Evolutionary conservation across 2,113 vertebrate genomes (phyloP), one percentile per base, ranked within the genome.

Genomic region (Suncus etruscus): DNA sequence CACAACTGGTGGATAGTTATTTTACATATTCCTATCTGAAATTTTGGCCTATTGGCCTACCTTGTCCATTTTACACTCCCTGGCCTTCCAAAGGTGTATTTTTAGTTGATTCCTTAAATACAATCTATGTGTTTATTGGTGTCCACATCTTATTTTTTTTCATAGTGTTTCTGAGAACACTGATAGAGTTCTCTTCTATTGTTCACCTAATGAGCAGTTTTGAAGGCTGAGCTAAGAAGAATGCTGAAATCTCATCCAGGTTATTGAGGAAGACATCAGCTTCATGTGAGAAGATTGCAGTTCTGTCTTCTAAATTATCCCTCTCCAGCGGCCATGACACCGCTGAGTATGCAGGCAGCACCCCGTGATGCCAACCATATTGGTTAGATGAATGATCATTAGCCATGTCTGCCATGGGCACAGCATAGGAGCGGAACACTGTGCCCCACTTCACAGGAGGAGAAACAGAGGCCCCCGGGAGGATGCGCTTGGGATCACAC

Each of bases 151-250:
- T 0, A 61, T 79, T 79, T 51, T 72, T 61, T 45, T 25, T 24
- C 18, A 50, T 72, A 61, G 68, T 8, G 66, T 78, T 48, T 76
- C 25, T 73, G 39, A 47, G 79, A 94, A 61, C 39, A 10, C 45
- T 29, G 2, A 51, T 15, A 29, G 6, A 25, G 73, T 15, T 69
- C 29, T 16, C 80, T 69, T 85, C 31, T 82, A 24, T 11, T 6
- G 18, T 68, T 63, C 31, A 78, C 75, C 14, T 85, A 39, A 74
- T 61, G 3, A 69, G 54, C 22, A 50, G 32, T n/a, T 32, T 66
- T 25, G 61, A 63, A 87, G 73, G 63, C 18, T 39, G 24, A 75
- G 58, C 78, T 68, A 12, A 76, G 77, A 78, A 90, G 79, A 68
- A 65, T 58, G 66, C 48, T 8, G 78, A 91, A 87, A 15, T 45